Conservation (phyloP, 2,113 vertebrate species). For the Sphaerodactylus townsendi region DNA sequence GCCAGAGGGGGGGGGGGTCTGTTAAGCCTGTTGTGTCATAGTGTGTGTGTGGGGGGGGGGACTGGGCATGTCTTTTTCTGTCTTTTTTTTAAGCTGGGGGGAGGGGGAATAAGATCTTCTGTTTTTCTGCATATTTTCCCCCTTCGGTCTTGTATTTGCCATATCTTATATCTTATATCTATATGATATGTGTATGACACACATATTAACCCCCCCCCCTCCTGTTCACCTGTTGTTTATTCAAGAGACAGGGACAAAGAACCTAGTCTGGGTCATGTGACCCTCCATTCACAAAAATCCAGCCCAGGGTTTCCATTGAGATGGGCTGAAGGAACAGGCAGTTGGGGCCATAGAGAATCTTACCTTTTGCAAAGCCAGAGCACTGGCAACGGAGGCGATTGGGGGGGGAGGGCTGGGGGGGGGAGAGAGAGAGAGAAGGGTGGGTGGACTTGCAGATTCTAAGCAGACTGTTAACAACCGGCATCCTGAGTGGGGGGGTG, state of each 20-base stretch:
- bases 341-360: neutral
- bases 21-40: neutral
- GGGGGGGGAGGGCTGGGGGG: neutral
- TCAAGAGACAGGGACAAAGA: conserved; percentile 45
- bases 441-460: conserved; percentile 6
- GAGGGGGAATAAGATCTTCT: neutral
- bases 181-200: neutral
- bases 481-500: neutral
- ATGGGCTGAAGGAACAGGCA: conserved; percentile 5
- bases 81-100: neutral
- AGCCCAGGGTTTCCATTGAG: conserved; percentile 42
- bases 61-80: neutral
- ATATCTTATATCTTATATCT: neutral
- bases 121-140: neutral
- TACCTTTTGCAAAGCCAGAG: neutral
- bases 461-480: neutral
- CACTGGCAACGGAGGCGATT: neutral
- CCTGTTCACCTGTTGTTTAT: conserved; percentile 50
- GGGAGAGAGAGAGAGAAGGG: neutral
- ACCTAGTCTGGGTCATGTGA: conserved; percentile 49
- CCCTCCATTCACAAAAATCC: conserved; percentile 61
- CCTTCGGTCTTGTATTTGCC: neutral
- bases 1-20: neutral
- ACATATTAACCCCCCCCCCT: neutral
- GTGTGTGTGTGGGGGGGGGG: no score